A percentile compares a stretch with the other conserved stretches of the same genome.
Conservation (phyloP, 2,113 vertebrate genomes). For the Phocoena phocoena region DNA sequence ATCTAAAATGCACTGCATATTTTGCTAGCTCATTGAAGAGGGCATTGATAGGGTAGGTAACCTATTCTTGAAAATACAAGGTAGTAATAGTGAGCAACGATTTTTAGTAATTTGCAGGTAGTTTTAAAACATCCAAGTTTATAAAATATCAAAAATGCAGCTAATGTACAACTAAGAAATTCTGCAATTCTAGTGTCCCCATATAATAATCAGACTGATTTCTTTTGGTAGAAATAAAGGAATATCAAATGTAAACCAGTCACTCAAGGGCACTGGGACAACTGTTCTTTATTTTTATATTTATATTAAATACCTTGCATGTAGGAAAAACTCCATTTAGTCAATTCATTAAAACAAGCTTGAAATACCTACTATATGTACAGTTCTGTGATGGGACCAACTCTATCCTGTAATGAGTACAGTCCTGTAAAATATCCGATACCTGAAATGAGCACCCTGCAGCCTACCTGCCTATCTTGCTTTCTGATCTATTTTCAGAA, state of each 20-base stretch:
- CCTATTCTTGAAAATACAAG: not conserved
- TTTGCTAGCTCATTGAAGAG: not conserved
- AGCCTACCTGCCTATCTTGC: not conserved
- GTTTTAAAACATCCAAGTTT: not conserved
- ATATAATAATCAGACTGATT: not conserved
- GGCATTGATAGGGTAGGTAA: not conserved
- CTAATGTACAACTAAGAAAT: slow-evolving; percentile 1
- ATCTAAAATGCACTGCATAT: not conserved
- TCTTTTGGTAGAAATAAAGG: not conserved
- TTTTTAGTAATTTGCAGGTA: not conserved
- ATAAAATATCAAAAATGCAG: not conserved
- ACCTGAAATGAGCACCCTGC: not conserved
- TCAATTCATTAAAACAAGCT: not conserved
- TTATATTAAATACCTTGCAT: slow-evolving; percentile 10
- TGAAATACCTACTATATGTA: not conserved
- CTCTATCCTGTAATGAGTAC: not conserved
- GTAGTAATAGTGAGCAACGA: not conserved
- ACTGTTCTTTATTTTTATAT: slow-evolving; percentile 2
- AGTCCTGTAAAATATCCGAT: not conserved
- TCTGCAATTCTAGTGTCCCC: not conserved
- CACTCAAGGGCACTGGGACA: not conserved
- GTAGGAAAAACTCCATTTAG: not conserved
- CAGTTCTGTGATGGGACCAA: not conserved
- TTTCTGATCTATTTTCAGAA: slow-evolving; percentile 1
- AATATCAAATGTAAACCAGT: not conserved